Base-by-base conservation (phyloP, 2,797 vertebrate species). In the Rhinophrynus dorsalis region DNA sequence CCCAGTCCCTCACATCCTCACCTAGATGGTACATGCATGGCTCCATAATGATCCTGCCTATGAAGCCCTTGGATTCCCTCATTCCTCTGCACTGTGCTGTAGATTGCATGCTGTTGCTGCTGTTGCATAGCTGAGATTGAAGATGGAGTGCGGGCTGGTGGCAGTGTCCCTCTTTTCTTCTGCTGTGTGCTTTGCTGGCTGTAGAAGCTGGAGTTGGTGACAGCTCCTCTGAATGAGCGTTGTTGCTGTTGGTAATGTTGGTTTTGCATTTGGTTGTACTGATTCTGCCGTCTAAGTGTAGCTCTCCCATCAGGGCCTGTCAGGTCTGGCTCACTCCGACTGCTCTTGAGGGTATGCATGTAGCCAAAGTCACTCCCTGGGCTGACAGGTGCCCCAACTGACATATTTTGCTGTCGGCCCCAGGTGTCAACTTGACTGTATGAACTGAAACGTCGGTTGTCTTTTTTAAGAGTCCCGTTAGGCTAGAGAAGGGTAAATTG, bases 341-440 rank as follows among this genome's bases (percentile, higher is more conserved):
- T 91, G 15, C 84, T 87, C 73, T 91, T 90, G 76, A 91, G 86
- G 67, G 86, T 90, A 75, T 88, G 88, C 79, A 87, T 77, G 37
- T 89, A 87, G 82, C 84, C 85, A 76, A 86, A 87, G 68, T 90
- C 88, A 0, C 85, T 90, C 78, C 88, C 85, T 0, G 83, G 75
- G 0, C 83, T 78, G 0, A 83, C 2, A 0, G 84, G 80, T 59
- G 57, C 74, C 24, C 83, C 87, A 57, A 77, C 20, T 3, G 0
- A 83, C 78, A 20, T 47, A 24, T 84, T 81, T 10, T 42, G 51
- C 11, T 82, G 79, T 60, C 77, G 59, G 47, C 82, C 84, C 86
- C 86, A 91, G 71, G 74, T 82, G 44, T 91, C 90, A 86, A 88
- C 89, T 80, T 91, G 90, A 78, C 90, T 91, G 75, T 91, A 89